Base-by-base conservation (phyloP, 2,888 invertebrate species). In the Seira ritae region DNA sequence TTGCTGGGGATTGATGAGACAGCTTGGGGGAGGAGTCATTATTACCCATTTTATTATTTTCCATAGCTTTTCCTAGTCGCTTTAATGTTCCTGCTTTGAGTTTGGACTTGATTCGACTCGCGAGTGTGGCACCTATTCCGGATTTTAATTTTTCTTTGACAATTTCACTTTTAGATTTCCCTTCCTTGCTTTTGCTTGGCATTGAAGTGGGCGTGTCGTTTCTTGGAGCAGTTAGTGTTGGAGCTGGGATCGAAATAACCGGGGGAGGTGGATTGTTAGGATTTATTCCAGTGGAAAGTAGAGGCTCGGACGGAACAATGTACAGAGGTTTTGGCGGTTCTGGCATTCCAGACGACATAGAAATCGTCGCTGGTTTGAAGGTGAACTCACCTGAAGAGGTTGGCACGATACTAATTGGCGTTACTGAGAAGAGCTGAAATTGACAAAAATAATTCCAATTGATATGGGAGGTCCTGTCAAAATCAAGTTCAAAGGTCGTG, bases 351-450 rank as follows among this genome's bases (percentile, higher is more conserved):
- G n/a, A 24, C 17, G 72, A 42, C 23, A 72, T 24, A 37, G 79
- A 66, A 6, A 79, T 20, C 8, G 60, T 24, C 17, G 74, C 69
- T n/a, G 73, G 65, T 20, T 74, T 80, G 23, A 80, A 80, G n/a
- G 80, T 73, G 55, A 80, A 69, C 31, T 80, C 80, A 0, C 80
- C 80, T 19, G 80, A 74, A 3, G 80, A 80, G 10, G 74, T 80
- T 19, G 80, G 80, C 12, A 80, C 74, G 6, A 80, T 31, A 24
- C 74, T 80, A 22, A 80, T 80, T 20, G 80, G 80, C 0, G 80
- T 80, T 0, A 80, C 74, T 0, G 80, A 80, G 22, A 74, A 80
- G 2, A 80, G 17, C 80, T 80, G n/a, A 1, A 37, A 24, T 71
- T 19, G 2, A 42, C 37, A 20, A 17, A 19, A 46, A 24, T 37